Evolutionary conservation across 2,797 vertebrate genomes (phyloP), one percentile per base, ranked within the genome.

Genomic region (Leptodactylus fallax): DNA sequence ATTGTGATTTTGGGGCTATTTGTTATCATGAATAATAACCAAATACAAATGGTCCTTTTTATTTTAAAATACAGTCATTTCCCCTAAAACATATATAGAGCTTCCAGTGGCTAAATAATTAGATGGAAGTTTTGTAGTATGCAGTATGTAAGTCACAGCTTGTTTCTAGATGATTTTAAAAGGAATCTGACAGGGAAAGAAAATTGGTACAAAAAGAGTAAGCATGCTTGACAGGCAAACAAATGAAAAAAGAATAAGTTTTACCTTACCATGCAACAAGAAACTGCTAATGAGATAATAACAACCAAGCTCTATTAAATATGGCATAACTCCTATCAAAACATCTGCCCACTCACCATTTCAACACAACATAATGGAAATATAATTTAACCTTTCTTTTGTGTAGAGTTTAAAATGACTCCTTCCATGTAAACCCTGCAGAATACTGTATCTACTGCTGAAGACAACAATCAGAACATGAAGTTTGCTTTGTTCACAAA

Each of bases 201-300:
- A 79, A 86, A 86, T 86, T 86, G 60, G 61, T 79, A 67, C 49
- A 85, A 86, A 79, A 61, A 58, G 23, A 55, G 47, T 86, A 86
- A 86, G 85, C 49, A 71, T 47, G 63, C 65, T 76, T 81, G 86
- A 76, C 67, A 82, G 69, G 65, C 23, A 82, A 76, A 87, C 79
- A 87, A 82, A 82, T 87, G 69, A 76, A 81, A 87, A 82, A 36
- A 74, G 56, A 81, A 49, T 51, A 76, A 63, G 36, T 82, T 86
- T 77, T 83, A 56, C 58, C 45, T 56, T 83, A 27, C 63, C 53
- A 82, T 65, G 58, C 71, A 87, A 83, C 86, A 87, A 77, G 77
- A 87, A 63, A 65, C 69, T 82, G 63, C 79, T 87, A 83, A 87
- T 87, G 86, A 87, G 58, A 87, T 82, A 76, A 82, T 82, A 82